phyloP scores from a whole-genome alignment of 2,888 invertebrate species.

The Chrysotoxum bicinctum region DNA sequence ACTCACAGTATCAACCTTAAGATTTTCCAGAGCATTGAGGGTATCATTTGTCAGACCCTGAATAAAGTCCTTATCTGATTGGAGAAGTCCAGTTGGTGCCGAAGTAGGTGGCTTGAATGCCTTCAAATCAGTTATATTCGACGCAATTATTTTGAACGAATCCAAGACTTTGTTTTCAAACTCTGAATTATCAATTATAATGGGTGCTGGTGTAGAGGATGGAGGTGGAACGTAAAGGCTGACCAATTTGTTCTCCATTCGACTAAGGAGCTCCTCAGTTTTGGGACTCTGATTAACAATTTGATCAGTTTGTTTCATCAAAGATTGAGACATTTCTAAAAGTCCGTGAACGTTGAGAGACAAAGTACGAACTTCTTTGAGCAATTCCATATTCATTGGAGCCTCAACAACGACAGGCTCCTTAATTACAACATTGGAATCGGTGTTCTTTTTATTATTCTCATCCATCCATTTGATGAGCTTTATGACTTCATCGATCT shows the following conservation, averaged over 20 bases:
- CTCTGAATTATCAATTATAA: constrained; percentile 79
- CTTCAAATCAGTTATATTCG: constrained; percentile 79
- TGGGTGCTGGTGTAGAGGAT: constrained; percentile 74
- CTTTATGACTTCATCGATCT: constrained; percentile 79
- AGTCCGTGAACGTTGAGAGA: constrained; percentile 76
- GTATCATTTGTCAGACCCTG: constrained; percentile 85
- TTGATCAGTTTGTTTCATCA: constrained; percentile 77
- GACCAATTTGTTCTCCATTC: constrained; percentile 79
- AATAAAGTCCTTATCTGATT: constrained; percentile 82
- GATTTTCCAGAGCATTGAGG: constrained; percentile 83
- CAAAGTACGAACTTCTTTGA: constrained; percentile 77
- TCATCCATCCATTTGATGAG: constrained; percentile 81
- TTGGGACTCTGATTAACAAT: constrained; percentile 77
- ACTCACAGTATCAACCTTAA: constrained; percentile 82
- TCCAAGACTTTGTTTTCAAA: constrained; percentile 82
- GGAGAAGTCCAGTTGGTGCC: constrained; percentile 77
- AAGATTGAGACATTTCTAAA: constrained; percentile 75
- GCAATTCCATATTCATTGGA: constrained; percentile 76
- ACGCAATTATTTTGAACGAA: constrained; percentile 81
- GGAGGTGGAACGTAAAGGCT: constrained; percentile 76
- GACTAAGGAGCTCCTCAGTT: constrained; percentile 77
- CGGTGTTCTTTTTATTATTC: constrained; percentile 70
- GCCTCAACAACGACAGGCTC: constrained; percentile 75
- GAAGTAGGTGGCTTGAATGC: constrained; percentile 75
- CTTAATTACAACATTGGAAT: constrained; percentile 9